Percentiles rank a stretch among this genome's conserved stretches.
Conservation (phyloP, 2,888 invertebrate species). For the Liopterus haemorrhoidalis region DNA sequence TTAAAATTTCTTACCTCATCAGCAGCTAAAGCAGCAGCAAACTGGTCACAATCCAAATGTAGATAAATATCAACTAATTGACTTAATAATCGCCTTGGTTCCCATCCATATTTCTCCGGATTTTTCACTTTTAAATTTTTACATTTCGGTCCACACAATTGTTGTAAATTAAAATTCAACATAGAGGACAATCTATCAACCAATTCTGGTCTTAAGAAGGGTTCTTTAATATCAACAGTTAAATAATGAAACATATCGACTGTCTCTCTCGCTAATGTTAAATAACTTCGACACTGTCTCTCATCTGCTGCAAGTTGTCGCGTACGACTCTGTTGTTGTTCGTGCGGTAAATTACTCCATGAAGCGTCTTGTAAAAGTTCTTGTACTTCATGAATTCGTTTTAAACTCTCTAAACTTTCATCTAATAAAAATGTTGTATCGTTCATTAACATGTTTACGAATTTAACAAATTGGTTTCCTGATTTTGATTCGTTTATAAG, state of each 20-base stretch:
- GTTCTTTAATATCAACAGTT: constrained; percentile 89
- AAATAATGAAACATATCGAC: constrained; percentile 98
- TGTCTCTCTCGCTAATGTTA: constrained; percentile 89
- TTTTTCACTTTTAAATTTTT: constrained; percentile 87
- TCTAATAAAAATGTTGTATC: constrained; percentile 95
- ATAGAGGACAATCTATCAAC: constrained; percentile 93
- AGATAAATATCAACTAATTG: constrained; percentile 95
- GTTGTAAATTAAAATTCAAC: constrained; percentile 96
- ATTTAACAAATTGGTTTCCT: constrained; percentile 91
- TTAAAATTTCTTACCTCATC: constrained; percentile 69
- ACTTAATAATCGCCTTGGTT: constrained; percentile 83
- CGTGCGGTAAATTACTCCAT: constrained; percentile 62
- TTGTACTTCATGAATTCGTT: constrained; percentile 82
- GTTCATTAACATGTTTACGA: constrained; percentile 97
- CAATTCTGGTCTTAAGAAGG: constrained; percentile 88
- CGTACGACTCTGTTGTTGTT: constrained; percentile 67
- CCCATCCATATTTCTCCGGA: constrained; percentile 96
- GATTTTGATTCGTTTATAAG: constrained; percentile 87
- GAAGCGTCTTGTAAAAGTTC: constrained; percentile 67
- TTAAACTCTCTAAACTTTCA: constrained; percentile 88
- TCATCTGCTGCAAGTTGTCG: constrained; percentile 79
- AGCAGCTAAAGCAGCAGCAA: constrained; percentile 86
- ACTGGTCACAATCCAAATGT: constrained; percentile 86
- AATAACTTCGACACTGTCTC: constrained; percentile 81
- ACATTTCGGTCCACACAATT: constrained; percentile 94